Percentiles rank a stretch among this genome's conserved stretches.
Conservation (phyloP, 2,113 vertebrate genomes). For the Galemys pyrenaicus region DNA sequence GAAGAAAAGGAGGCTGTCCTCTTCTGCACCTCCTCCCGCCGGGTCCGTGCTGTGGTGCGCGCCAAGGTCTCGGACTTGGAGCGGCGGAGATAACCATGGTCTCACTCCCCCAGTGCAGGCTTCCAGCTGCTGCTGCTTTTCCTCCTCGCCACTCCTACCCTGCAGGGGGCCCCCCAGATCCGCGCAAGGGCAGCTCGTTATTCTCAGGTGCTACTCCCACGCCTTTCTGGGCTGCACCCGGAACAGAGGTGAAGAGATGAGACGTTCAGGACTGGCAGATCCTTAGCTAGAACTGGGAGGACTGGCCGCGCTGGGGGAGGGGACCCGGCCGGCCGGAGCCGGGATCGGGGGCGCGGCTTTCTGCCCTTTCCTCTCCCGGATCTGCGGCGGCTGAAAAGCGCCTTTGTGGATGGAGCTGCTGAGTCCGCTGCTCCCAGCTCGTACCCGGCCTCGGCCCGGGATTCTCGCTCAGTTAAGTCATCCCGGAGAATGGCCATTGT, state of each 20-base stretch:
- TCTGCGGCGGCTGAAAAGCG: conserved; percentile 84
- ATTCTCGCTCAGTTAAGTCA: conserved; percentile 88
- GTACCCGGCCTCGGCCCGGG: conserved; percentile 80
- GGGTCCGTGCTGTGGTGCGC: background rate
- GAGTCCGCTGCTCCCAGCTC: conserved; percentile 83
- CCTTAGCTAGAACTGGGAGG: background rate
- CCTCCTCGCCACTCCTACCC: conserved; percentile 65
- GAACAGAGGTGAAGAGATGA: background rate
- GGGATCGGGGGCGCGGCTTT: conserved; percentile 74
- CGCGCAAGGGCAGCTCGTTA: background rate
- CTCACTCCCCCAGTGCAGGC: conserved; percentile 66
- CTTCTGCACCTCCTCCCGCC: conserved; percentile 39
- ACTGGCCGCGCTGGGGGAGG: conserved; percentile 71
- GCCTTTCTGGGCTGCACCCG: conserved; percentile 32
- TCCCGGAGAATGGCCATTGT: conserved; percentile 87
- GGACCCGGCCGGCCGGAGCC: conserved; percentile 65
- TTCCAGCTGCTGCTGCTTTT: background rate
- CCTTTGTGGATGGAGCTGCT: conserved; percentile 86
- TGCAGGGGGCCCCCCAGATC: conserved; percentile 64
- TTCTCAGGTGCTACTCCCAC: conserved; percentile 70
- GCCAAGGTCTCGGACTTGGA: conserved; percentile 78
- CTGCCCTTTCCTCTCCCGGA: conserved; percentile 82
- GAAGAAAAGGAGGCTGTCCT: conserved; percentile 38
- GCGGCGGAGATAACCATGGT: conserved; percentile 67
- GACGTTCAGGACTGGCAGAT: background rate